Conservation (phyloP, 2,113 vertebrate species). For the Chaetodon trifascialis region DNA sequence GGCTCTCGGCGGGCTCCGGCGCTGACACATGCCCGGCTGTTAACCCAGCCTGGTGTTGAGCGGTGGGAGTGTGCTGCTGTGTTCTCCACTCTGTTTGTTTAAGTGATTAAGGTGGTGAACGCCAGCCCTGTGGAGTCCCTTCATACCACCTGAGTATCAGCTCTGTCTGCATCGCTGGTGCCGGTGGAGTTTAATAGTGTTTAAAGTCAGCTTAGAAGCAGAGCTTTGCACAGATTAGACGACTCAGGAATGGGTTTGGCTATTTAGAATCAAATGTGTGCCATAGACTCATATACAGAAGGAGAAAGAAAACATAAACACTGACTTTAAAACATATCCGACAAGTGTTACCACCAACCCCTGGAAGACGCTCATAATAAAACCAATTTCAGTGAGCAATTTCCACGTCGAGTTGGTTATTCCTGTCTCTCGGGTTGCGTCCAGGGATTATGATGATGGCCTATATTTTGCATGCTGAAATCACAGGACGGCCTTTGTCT, state of each 20-base stretch:
- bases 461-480: constrained; percentile 83
- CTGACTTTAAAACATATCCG: neutral
- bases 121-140: constrained; percentile 43
- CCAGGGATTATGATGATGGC: constrained; percentile 56
- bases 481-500: constrained; percentile 72
- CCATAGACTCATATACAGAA: neutral
- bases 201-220: constrained; percentile 9
- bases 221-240: constrained; percentile 1
- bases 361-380: neutral
- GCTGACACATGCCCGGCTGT: constrained; percentile 57
- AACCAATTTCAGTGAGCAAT: constrained; percentile 6
- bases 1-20: constrained; percentile 27
- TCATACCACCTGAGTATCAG: constrained; percentile 27
- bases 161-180: neutral
- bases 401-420: constrained; percentile 44
- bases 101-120: constrained; percentile 74
- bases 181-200: neutral
- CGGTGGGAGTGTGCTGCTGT: constrained; percentile 62
- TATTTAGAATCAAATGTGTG: neutral
- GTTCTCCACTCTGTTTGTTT: constrained; percentile 68
- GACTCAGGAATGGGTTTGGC: neutral
- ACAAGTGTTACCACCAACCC: neutral
- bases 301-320: neutral
- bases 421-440: constrained; percentile 48
- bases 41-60: constrained; percentile 60